Evolutionary conservation across 2,113 vertebrate species (phyloP).

Genomic region (Pelodiscus sinensis): DNA sequence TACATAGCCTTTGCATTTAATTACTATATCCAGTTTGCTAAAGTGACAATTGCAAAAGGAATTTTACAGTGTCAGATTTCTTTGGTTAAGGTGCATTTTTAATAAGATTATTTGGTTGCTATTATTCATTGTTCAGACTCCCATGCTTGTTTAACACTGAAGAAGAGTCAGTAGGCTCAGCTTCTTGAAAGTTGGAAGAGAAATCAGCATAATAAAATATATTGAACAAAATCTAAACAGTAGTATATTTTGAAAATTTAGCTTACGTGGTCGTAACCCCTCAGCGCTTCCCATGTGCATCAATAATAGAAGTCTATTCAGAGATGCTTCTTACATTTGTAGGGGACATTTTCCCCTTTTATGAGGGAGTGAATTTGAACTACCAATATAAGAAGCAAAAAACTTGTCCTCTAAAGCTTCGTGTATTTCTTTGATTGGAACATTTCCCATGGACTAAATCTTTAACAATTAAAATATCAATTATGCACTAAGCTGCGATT

Average conservation of each 20-base stretch:
- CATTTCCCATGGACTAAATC: neutral
- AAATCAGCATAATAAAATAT: neutral
- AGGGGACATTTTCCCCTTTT: neutral
- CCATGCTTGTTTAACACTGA: neutral
- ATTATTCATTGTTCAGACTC: neutral
- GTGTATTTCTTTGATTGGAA: neutral
- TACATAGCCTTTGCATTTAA: neutral
- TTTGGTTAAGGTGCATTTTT: neutral
- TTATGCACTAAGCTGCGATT: neutral
- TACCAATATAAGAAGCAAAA: neutral
- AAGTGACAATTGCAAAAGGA: neutral
- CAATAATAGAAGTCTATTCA: neutral
- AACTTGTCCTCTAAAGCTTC: neutral
- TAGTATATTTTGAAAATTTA: neutral
- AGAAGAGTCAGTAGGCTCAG: neutral
- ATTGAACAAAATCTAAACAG: accelerated
- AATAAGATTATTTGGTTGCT: neutral
- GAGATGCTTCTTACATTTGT: neutral
- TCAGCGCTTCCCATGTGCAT: neutral
- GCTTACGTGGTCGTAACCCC: neutral
- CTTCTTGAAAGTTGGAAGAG: neutral
- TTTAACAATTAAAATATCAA: neutral
- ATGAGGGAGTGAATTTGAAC: neutral
- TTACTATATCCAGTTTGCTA: neutral
- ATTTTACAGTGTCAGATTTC: neutral